Evolutionary conservation across 2,888 invertebrate species (phyloP), one percentile per base, ranked within the genome.

Genomic region (Tetranychus truncatus): DNA sequence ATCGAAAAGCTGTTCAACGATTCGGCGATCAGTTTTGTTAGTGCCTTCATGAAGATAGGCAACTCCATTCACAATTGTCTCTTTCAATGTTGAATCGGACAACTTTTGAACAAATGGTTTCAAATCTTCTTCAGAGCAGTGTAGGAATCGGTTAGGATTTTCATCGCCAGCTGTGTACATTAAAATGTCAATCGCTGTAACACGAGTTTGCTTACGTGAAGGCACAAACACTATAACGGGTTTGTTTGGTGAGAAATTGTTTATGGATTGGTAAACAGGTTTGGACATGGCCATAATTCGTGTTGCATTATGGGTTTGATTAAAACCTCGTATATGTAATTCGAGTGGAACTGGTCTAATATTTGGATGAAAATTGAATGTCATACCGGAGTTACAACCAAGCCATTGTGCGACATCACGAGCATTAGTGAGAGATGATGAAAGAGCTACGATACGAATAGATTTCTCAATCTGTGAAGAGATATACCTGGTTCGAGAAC

Each of bases 341-440:
- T 99, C 96, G 24, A 99, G 84, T 0, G 95, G 95, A 66, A 95
- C 86, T 0, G 97, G 99, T 1, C 99, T 86, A 3, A 97, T 96
- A 81, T 93, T 95, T 0, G 99, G 97, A 81, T 97, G 96, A 85
- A 99, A 99, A 85, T 99, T 99, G 84, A 97, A 99, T 2, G 94
- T 92, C 45, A 91, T 89, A 80, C 93, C 92, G 3, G 94, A 88
- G 80, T 90, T 90, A 81, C 95, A 95, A 24, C 96, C 96, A 71
- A 97, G 85, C 97, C 97, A 97, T 81, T 94, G 92, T 0, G 95
- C 90, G 6, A 95, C 89, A 83, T 97, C 96, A 78, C 91, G 88
- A 0, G 97, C 95, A 85, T 97, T 96, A 20, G 93, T 91, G 74
- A 99, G 85, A 0, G 97, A 95, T 0, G 95, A 89, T 4, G 94